Percentiles rank a stretch among this genome's conserved stretches.
These are phyloP conservation scores for Drosophila paracracens DNA, from an alignment of 2,888 invertebrate genomes.

Conservation along the genomic window DNA sequence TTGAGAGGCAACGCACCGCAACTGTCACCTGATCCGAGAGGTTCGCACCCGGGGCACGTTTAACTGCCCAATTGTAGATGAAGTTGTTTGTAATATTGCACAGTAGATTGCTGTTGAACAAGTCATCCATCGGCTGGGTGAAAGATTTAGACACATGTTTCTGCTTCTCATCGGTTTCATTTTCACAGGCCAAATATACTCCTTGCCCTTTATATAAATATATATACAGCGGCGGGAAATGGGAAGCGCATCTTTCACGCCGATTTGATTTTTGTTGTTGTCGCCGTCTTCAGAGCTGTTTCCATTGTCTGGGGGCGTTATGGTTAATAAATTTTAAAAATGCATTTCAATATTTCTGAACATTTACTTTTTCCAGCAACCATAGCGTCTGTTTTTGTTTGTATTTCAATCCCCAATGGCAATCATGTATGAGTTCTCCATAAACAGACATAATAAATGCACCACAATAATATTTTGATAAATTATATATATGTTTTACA, in stretches of 20 bases:
- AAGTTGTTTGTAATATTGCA: conserved; percentile 54
- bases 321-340: conserved; percentile 73
- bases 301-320: conserved; percentile 59
- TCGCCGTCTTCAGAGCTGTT: conserved; percentile 7
- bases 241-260: conserved; percentile 70
- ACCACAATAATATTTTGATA: conserved; percentile 1
- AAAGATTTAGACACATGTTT: conserved; percentile 68
- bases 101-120: conserved; percentile 30
- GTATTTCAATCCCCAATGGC: conserved; percentile 58
- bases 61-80: conserved; percentile 50
- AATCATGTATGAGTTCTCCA: conserved; percentile 56
- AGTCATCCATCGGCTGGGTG: conserved; percentile 44
- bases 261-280: conserved; percentile 38
- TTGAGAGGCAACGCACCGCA: conserved; percentile 76
- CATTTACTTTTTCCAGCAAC: conserved; percentile 53
- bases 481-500: not conserved
- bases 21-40: conserved; percentile 76
- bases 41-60: conserved; percentile 62
- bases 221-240: conserved; percentile 41
- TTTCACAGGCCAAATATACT: conserved; percentile 46
- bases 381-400: conserved; percentile 67
- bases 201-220: conserved; percentile 1
- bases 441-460: conserved; percentile 28
- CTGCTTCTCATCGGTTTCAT: conserved; percentile 65
- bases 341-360: conserved; percentile 55